These are phyloP conservation scores for Eudemis profundana DNA, from an alignment of 2,888 invertebrate genomes.

Conservation along the genomic window DNA sequence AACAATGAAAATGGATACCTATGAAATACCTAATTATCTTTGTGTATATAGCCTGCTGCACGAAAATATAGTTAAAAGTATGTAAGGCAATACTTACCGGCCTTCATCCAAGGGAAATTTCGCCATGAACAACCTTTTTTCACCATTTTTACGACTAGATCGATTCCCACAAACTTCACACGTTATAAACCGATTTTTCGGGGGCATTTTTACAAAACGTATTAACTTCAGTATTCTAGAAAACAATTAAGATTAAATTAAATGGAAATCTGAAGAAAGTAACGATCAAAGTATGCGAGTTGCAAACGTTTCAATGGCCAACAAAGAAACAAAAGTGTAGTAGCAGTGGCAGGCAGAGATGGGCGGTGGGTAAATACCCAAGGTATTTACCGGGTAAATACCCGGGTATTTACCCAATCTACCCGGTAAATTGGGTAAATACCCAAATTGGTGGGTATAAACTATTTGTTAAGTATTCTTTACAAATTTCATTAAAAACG, in stretches of 20 bases:
- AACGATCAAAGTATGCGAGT: neutral
- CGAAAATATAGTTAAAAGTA: neutral
- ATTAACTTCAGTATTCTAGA: neutral
- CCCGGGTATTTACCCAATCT: too few relatives aligned
- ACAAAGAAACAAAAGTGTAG: too few relatives aligned
- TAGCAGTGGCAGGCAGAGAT: too few relatives aligned
- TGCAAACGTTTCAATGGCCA: too few relatives aligned
- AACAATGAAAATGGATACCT: neutral
- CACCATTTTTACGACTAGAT: slow-evolving; percentile 1
- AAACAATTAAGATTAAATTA: neutral
- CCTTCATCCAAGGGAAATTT: slow-evolving; percentile 20
- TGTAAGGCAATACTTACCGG: slow-evolving; percentile 3
- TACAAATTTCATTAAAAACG: too few relatives aligned
- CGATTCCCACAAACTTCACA: slow-evolving; percentile 39
- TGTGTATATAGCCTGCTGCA: neutral
- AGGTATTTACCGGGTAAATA: too few relatives aligned
- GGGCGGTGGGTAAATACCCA: too few relatives aligned
- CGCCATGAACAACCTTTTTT: slow-evolving; percentile 37
- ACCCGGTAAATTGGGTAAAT: too few relatives aligned
- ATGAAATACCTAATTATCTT: neutral
- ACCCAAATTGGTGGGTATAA: too few relatives aligned
- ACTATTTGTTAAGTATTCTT: too few relatives aligned
- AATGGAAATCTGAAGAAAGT: neutral
- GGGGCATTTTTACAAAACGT: slow-evolving; percentile 32
- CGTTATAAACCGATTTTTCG: slow-evolving; percentile 31